A percentile compares a stretch with the other conserved stretches of the same genome.
Conservation (phyloP, 2,797 vertebrate species). For the Enteromius argenteus region DNA sequence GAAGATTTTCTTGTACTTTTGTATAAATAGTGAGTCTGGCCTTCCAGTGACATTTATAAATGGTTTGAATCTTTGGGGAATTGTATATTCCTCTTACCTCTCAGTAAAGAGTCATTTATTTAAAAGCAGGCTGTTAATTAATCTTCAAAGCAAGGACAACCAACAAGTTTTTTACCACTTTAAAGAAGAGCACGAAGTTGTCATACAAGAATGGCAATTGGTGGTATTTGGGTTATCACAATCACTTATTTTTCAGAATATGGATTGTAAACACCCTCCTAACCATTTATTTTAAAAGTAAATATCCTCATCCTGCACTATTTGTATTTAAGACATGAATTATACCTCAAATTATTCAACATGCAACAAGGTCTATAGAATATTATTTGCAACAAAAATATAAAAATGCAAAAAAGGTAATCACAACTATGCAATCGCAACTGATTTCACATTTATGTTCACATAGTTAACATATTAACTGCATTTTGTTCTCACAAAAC, state of each 20-base stretch:
- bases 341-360: background rate
- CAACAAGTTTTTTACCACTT: background rate
- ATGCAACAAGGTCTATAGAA: background rate
- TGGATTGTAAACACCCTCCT: background rate
- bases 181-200: background rate
- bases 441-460: background rate
- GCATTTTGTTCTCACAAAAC: background rate
- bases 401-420: too few species aligned
- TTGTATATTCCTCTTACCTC: background rate
- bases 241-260: background rate
- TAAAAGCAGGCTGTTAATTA: background rate
- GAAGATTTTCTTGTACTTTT: background rate
- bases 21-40: conserved; percentile 11
- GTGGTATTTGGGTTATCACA: background rate
- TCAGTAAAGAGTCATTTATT: conserved; percentile 1
- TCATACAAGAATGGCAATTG: background rate
- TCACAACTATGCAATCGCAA: background rate
- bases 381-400: too few species aligned
- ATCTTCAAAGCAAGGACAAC: background rate
- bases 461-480: background rate
- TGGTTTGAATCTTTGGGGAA: background rate
- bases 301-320: background rate
- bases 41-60: conserved; percentile 8
- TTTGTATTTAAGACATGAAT: background rate
- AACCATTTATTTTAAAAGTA: background rate